Evolutionary conservation across 2,888 invertebrate species (phyloP).

Genomic region (Endomychus coccineus): DNA sequence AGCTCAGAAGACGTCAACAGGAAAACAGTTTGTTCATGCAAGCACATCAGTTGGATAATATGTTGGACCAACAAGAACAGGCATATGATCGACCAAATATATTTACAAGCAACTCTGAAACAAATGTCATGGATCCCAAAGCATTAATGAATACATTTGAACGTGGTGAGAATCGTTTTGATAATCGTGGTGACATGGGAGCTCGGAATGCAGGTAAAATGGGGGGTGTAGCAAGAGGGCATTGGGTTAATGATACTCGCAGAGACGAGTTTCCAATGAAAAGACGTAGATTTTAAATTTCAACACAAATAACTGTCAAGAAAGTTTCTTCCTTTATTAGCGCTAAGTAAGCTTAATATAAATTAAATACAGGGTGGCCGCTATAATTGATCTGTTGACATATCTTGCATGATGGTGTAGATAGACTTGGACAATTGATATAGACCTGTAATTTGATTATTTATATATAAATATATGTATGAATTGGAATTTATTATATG

Average conservation of each 20-base stretch:
- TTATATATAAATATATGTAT: too few species aligned
- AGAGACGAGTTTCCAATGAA: constrained; percentile 29
- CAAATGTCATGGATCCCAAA: constrained; percentile 18
- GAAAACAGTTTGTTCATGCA: constrained; percentile 84
- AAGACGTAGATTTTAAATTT: constrained; percentile 28
- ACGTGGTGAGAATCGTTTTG: constrained; percentile 19
- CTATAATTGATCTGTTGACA: too few species aligned
- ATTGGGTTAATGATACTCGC: constrained; percentile 29
- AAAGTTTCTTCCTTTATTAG: too few species aligned
- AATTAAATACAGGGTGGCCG: too few species aligned
- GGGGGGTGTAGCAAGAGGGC: constrained; percentile 18
- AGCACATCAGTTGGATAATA: constrained; percentile 48
- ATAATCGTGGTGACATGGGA: constrained; percentile 19
- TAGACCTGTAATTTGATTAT: too few species aligned
- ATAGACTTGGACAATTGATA: too few species aligned
- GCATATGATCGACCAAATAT: constrained; percentile 31
- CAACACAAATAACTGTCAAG: too few species aligned
- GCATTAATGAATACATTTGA: constrained; percentile 24
- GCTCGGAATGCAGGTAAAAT: constrained; percentile 19
- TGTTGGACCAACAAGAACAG: constrained; percentile 67
- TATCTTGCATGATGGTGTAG: too few species aligned
- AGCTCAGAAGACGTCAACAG: constrained; percentile 75
- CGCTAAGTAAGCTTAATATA: too few species aligned
- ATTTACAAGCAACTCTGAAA: constrained; percentile 10
- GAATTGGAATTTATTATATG: too few species aligned